A percentile compares a stretch with the other conserved stretches of the same genome.
These are phyloP conservation scores for Sarcophaga carnaria DNA, from an alignment of 2,888 invertebrate genomes.

Conservation along the genomic window DNA sequence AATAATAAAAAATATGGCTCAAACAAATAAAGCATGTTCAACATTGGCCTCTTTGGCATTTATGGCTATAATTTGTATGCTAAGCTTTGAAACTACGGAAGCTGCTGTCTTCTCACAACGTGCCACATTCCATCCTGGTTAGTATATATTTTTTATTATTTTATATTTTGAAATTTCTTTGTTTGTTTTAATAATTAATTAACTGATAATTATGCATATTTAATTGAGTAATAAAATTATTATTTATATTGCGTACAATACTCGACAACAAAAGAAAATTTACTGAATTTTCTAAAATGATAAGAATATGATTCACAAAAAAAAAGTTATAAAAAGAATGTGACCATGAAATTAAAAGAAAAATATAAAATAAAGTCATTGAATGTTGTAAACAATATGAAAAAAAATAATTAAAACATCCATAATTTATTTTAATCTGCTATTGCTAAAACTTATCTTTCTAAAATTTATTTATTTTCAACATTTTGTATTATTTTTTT, in stretches of 20 bases:
- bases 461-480: too few relatives aligned
- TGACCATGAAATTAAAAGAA: background rate
- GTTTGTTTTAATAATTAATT: slow-evolving; percentile 37
- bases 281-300: too few relatives aligned
- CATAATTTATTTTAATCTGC: too few relatives aligned
- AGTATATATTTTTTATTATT: slow-evolving; percentile 72
- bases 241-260: background rate
- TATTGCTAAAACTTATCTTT: too few relatives aligned
- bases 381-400: too few relatives aligned
- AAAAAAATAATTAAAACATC: too few relatives aligned
- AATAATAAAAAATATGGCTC: slow-evolving; percentile 72
- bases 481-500: too few relatives aligned
- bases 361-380: too few relatives aligned
- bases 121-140: slow-evolving; percentile 78
- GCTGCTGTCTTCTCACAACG: slow-evolving; percentile 79
- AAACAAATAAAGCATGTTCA: slow-evolving; percentile 74
- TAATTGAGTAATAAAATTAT: slow-evolving; percentile 45
- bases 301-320: too few relatives aligned
- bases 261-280: too few relatives aligned
- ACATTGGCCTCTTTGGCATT: slow-evolving; percentile 71
- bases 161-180: slow-evolving; percentile 13
- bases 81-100: slow-evolving; percentile 67
- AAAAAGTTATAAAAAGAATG: background rate
- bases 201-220: slow-evolving; percentile 62
- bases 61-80: slow-evolving; percentile 71